A percentile compares a stretch with the other conserved stretches of the same genome.
These are phyloP conservation scores for Drosophila borborema DNA, from an alignment of 2,888 invertebrate genomes.

Conservation along the genomic window DNA sequence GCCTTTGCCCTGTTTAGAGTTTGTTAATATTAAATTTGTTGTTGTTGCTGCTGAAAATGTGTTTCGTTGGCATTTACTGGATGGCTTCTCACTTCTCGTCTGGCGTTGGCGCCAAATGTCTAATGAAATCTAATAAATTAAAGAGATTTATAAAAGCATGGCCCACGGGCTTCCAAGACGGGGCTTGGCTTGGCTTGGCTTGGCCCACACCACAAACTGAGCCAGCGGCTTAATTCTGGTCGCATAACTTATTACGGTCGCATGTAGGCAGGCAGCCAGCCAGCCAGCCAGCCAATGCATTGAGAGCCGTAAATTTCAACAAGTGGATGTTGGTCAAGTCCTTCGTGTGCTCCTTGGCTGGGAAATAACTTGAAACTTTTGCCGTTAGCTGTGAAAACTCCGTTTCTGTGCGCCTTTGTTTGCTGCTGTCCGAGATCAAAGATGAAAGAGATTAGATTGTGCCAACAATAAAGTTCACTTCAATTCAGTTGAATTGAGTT, in stretches of 20 bases:
- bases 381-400: conserved; percentile 65
- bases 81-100: conserved; percentile 4
- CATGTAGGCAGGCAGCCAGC: conserved; percentile 12
- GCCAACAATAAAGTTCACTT: conserved; percentile 30
- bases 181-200: neutral
- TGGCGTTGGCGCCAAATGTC: conserved; percentile 69
- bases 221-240: conserved; percentile 50
- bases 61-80: conserved; percentile 6
- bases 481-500: conserved; percentile 10
- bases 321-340: conserved; percentile 40
- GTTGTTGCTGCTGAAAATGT: conserved; percentile 18
- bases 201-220: neutral
- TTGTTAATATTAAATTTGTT: conserved; percentile 72
- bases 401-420: conserved; percentile 26
- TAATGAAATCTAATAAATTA: conserved; percentile 81
- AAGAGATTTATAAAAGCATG: conserved; percentile 76
- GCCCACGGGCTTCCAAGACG: conserved; percentile 49
- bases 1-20: conserved; percentile 59
- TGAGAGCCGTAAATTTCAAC: conserved; percentile 62
- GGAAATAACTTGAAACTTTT: conserved; percentile 45
- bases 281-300: conserved; percentile 51
- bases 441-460: conserved; percentile 52
- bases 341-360: neutral
- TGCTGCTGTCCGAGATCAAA: conserved; percentile 49
- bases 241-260: conserved; percentile 56